A percentile compares a stretch with the other conserved stretches of the same genome.
Evolutionary conservation across 1,140 invertebrate species (phyloP).

Genomic region (Drosophila grimshawi): DNA sequence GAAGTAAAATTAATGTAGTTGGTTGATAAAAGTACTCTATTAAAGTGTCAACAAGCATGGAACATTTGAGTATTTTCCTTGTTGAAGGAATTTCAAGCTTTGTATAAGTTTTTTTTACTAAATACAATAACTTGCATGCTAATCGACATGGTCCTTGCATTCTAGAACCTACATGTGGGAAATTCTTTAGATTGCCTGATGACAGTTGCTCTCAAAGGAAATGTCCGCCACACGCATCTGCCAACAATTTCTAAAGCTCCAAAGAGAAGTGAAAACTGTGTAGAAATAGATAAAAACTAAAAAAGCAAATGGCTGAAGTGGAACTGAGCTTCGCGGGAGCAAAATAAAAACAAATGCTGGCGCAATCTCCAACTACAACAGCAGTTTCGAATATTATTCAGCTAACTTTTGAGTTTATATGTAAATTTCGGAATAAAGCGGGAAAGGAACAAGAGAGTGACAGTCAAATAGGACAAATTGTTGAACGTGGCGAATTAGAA

Average conservation of each 20-base stretch:
- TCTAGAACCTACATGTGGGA: neutral
- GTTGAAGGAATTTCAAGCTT: neutral
- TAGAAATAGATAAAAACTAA: neutral
- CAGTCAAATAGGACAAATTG: neutral
- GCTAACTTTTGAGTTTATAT: constrained; percentile 36
- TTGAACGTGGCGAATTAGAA: constrained; percentile 20
- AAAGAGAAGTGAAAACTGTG: neutral
- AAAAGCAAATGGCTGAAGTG: constrained; percentile 20
- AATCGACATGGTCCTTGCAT: neutral
- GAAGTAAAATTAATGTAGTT: no score
- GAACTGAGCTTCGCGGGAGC: constrained; percentile 23
- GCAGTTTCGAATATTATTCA: constrained; percentile 29
- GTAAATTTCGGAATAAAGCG: constrained; percentile 12
- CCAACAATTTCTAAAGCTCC: neutral
- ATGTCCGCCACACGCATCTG: neutral
- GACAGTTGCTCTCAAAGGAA: constrained; percentile 13
- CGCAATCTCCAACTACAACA: neutral
- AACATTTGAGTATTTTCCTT: neutral
- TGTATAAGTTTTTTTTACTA: neutral
- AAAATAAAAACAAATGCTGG: neutral
- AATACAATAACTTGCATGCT: neutral
- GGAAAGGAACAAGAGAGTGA: neutral
- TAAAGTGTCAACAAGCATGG: neutral
- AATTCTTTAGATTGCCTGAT: neutral
- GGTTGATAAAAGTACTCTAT: neutral